Conservation (phyloP, 2,888 invertebrate genomes). For the Scaptomyza caliginosa region DNA sequence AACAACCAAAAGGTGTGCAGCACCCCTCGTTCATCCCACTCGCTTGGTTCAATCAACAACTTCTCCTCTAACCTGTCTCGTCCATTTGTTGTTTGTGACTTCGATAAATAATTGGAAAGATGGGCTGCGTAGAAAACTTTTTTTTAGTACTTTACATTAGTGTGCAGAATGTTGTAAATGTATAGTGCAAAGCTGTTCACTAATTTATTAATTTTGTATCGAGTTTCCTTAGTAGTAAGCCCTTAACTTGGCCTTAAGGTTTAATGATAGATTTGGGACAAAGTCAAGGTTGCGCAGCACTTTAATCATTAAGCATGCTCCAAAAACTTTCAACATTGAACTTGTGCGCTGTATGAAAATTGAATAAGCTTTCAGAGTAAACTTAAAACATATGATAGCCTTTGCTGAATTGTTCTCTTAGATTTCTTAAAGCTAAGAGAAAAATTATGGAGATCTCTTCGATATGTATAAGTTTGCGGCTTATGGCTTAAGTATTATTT, state of each 20-base stretch:
- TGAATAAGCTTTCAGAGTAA: conserved; percentile 6
- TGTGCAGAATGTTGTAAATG: conserved; percentile 2
- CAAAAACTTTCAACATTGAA: neutral
- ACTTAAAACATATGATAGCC: neutral
- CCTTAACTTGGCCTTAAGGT: neutral
- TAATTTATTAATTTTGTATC: conserved; percentile 46
- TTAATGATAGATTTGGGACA: conserved; percentile 1
- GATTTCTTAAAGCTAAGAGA: neutral
- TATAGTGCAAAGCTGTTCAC: neutral
- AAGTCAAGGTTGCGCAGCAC: conserved; percentile 25
- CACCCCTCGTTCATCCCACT: neutral
- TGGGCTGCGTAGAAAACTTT: conserved; percentile 6
- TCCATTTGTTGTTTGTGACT: conserved; percentile 15
- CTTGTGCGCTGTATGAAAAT: neutral
- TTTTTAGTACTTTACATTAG: conserved; percentile 10
- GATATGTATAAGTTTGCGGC: neutral
- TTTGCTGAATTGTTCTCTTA: neutral
- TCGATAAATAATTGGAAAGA: conserved; percentile 37
- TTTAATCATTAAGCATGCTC: neutral
- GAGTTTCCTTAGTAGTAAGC: conserved; percentile 24
- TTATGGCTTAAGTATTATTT: neutral
- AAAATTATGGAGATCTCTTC: neutral
- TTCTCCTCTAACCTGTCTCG: conserved; percentile 14
- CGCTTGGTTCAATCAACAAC: conserved; percentile 4
- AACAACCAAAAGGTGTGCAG: conserved; percentile 51